Evolutionary conservation across 2,888 invertebrate species (phyloP), one percentile per base, ranked within the genome.

Genomic region (Miltochrista miniata): DNA sequence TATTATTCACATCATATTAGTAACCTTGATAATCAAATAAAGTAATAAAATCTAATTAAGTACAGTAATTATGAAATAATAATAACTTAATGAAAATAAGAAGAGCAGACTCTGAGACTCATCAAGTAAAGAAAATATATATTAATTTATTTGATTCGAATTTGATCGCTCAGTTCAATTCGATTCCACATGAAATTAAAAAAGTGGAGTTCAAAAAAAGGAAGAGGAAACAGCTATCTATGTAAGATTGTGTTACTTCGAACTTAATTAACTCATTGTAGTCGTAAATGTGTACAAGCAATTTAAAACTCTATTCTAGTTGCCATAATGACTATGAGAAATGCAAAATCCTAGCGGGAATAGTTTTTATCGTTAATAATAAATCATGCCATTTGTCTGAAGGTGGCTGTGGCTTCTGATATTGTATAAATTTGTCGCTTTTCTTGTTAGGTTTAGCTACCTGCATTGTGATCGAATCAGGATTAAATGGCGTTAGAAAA

Each of bases 381-480:
- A 87, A 87, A 87, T 87, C 83, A 79, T 75, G 64, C 74, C 76
- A 87, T 88, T 88, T 84, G 87, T 87, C 82, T 81, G 68, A 63
- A 79, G 76, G 83, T 81, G 18, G 85, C 71, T 80, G 83, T 81
- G 18, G 85, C 71, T 80, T 71, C 77, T 83, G 82, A 88, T 79
- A 88, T 90, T 88, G 88, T 88, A 55, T 58, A 54, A 57, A 51
- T 42, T 68, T 51, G 43, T 15, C 40, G 54, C 67, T 66, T 66
- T 61, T 61, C 49, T 59, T 47, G 48, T 58, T 44, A 46, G 44
- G 45, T 46, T 12, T 18, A 8, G 18, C 33, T 52, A 41, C 30
- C 49, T 39, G 31, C 15, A 12, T 15, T 12, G 33, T 12, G 1
- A 1, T n/a, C 36, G 34, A 1, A 1, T n/a, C 36, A 30, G n/a